Conservation (phyloP, 2,797 vertebrate genomes). For the Delichon dasypus region DNA sequence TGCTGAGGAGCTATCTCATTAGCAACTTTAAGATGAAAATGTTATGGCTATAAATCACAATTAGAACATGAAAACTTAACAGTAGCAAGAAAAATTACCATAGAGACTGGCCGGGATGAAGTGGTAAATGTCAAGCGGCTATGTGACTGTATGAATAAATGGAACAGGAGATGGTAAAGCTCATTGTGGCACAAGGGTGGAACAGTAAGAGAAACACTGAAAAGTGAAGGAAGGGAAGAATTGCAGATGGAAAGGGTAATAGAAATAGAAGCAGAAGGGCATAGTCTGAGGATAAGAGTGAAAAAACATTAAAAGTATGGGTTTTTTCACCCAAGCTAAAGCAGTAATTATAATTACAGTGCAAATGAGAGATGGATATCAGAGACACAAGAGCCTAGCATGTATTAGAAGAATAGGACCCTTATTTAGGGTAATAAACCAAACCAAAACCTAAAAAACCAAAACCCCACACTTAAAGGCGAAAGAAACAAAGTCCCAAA, state of each 20-base stretch:
- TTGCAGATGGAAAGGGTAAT: neutral
- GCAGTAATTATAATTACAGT: neutral
- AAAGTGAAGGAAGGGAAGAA: neutral
- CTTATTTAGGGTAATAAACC: neutral
- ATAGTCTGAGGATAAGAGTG: neutral
- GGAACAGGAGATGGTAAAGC: neutral
- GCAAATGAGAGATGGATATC: neutral
- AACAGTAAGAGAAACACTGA: neutral
- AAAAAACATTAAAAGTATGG: neutral
- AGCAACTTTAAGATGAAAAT: neutral
- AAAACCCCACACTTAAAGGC: accelerated
- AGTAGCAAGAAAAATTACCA: neutral
- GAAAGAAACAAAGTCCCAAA: neutral
- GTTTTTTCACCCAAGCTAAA: neutral
- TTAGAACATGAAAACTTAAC: neutral
- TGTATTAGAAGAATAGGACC: neutral
- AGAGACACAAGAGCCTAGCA: neutral
- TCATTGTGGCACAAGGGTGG: neutral
- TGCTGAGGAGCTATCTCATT: neutral
- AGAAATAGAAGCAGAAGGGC: neutral
- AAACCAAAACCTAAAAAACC: neutral
- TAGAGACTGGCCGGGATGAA: neutral
- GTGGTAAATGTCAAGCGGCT: neutral
- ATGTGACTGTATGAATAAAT: neutral
- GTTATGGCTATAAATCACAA: neutral